Evolutionary conservation across 2,797 vertebrate species (phyloP), one percentile per base, ranked within the genome.

Genomic region (Pagetopsis macropterus): DNA sequence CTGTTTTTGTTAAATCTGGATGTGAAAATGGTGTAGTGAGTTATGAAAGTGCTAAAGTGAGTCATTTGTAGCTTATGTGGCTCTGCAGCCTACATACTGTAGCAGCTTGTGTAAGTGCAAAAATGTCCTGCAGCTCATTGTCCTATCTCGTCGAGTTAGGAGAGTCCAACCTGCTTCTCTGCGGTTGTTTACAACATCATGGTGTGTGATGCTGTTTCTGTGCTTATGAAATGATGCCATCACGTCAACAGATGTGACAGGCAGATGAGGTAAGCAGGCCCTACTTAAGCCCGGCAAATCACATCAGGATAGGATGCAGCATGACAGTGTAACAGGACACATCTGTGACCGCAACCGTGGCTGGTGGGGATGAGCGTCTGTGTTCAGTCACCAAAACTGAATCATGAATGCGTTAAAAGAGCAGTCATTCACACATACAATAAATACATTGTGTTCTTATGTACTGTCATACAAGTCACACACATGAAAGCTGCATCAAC

Each of bases 281-380:
- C 61, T 44, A 67, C 82, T 86, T 68, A 76, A 77, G 59, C 43
- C 73, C 48, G 14, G 80, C 68, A 90, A 92, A 93, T 91, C 48
- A 51, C 79, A 92, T 92, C 83, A 90, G 78, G 49, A 70, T 54
- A 78, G 83, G 87, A 91, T 89, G 72, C 72, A 76, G 81, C 84
- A 88, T 68, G 79, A 56, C 65, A 44, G 72, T 48, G 31, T 16
- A 72, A 70, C 63, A 76, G 78, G 60, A 78, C 68, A 65, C 84
- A 78, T 72, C 82, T 82, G 85, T 65, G 70, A 70, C 65, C 14
- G 19, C 57, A 27, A 79, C 78, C 59, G 63, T 46, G 63, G 62
- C 77, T 69, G 80, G 58, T 17, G 14, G 67, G 19, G 75, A 63
- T 54, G 66, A 68, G 72, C 12, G 10, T 70, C 79, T 87, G 84